phyloP scores from a whole-genome alignment of 2,888 invertebrate genomes.

The Thecocarcelia acutangulata region DNA sequence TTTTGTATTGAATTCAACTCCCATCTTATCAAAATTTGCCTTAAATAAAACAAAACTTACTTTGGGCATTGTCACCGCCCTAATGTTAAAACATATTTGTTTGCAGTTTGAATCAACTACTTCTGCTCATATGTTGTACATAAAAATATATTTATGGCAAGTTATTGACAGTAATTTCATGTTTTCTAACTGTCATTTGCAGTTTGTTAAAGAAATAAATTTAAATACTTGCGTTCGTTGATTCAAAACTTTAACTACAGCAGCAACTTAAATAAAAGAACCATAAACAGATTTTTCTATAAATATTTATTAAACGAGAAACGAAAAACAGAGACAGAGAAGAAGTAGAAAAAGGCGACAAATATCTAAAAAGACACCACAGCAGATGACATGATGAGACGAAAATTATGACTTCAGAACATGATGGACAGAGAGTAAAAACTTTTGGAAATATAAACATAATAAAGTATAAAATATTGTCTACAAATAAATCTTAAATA shows the following conservation, averaged over 20 bases:
- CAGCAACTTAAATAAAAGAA: constrained; percentile 39
- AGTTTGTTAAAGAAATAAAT: constrained; percentile 65
- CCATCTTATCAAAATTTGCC: too few species aligned
- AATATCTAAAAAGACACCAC: constrained; percentile 1
- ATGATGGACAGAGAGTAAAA: constrained; percentile 35
- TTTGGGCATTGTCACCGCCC: neutral
- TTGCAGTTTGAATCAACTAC: constrained; percentile 12
- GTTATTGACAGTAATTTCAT: constrained; percentile 67
- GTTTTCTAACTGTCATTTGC: constrained; percentile 67
- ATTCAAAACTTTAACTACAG: constrained; percentile 41
- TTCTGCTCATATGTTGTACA: constrained; percentile 23
- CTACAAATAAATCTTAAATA: constrained; percentile 47
- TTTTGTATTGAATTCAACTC: too few species aligned
- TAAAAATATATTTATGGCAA: constrained; percentile 58
- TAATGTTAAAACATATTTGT: constrained; percentile 5
- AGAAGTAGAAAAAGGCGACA: too few species aligned
- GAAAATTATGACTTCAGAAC: constrained; percentile 21
- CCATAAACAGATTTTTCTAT: constrained; percentile 40
- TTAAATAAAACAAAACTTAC: too few species aligned
- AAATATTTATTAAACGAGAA: constrained; percentile 7
- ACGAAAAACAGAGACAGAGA: neutral
- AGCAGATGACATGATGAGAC: constrained; percentile 14
- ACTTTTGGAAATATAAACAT: constrained; percentile 30
- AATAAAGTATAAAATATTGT: constrained; percentile 40
- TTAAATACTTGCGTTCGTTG: constrained; percentile 51